Evolutionary conservation across 1,140 invertebrate genomes (phyloP).

Genomic region (Ganaspis sp.): DNA sequence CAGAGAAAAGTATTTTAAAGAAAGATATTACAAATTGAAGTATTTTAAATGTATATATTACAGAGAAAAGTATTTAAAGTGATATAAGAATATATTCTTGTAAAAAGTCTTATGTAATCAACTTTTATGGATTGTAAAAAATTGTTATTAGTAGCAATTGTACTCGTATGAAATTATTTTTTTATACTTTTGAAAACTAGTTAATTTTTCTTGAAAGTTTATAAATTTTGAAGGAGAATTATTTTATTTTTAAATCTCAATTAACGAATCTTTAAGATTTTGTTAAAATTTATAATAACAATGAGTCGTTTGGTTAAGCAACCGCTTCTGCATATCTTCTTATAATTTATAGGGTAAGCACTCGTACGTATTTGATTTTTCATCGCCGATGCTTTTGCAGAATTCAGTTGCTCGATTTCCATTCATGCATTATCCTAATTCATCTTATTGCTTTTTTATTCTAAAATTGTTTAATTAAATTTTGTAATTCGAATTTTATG

Average conservation of each 20-base stretch:
- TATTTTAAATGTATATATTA: background rate
- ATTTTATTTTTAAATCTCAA: background rate
- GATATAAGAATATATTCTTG: background rate
- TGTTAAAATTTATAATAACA: constrained; percentile 27
- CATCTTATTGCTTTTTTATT: background rate
- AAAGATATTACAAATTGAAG: no score
- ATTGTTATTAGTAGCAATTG: background rate
- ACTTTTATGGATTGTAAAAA: background rate
- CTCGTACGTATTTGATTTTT: constrained; percentile 62
- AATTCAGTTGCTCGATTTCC: constrained; percentile 30
- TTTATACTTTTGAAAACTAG: background rate
- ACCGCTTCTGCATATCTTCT: constrained; percentile 66
- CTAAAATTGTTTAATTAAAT: no score
- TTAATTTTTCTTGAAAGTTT: no score
- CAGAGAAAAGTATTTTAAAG: background rate
- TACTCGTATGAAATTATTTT: background rate
- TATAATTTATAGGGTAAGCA: constrained; percentile 75
- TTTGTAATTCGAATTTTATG: no score
- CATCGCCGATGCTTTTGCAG: constrained; percentile 45
- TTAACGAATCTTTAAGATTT: background rate
- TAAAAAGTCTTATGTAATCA: background rate
- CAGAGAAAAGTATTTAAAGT: no score
- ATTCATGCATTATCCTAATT: background rate
- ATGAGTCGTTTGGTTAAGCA: constrained; percentile 67
- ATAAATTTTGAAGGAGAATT: background rate